Evolutionary conservation across 2,113 vertebrate species (phyloP), one percentile per base, ranked within the genome.

Genomic region (Nothoprocta perdicaria): DNA sequence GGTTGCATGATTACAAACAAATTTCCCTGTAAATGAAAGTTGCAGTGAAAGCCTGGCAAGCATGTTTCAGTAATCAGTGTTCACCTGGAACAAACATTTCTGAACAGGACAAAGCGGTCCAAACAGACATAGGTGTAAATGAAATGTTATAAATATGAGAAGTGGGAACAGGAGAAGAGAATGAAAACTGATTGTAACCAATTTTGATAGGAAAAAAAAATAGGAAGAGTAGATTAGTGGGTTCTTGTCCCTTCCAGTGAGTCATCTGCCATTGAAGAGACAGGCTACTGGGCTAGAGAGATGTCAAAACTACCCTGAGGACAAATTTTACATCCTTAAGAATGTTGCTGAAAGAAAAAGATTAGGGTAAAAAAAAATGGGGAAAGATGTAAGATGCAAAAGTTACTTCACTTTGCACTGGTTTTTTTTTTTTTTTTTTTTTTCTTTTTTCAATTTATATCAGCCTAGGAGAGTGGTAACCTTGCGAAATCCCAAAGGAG

Each of bases 281-380:
- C 27, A 79, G 31, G 19, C 27, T 78, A 29, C 50, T 72, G 33
- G 24, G 14, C 46, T 67, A 91, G 76, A 43, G 26, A 90, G 91
- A 69, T 31, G 19, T 71, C 86, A 84, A 76, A 93, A 75, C 12
- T 55, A 38, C 48, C 57, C 61, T 57, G 21, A 89, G 57, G 57
- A 74, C 10, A 88, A 69, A 40, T 53, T 65, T 80, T 38, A 40
- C 10, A 48, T 65, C 0, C 0, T 67, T 78, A 88, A 77, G 46
- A 85, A 85, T 18, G 12, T 60, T 86, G 27, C 85, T 91, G 79
- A 91, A 93, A 88, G 74, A 61, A 91, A 81, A 14, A 81, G 9
- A 65, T 63, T 52, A 60, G 5, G n/a, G 74, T 65, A 17, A 48
- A 27, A 14, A 3, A 55, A 2, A 2, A 14, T 27, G 1, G 22